Evolutionary conservation across 2,797 vertebrate genomes (phyloP).

Genomic region (Chelon auratus): DNA sequence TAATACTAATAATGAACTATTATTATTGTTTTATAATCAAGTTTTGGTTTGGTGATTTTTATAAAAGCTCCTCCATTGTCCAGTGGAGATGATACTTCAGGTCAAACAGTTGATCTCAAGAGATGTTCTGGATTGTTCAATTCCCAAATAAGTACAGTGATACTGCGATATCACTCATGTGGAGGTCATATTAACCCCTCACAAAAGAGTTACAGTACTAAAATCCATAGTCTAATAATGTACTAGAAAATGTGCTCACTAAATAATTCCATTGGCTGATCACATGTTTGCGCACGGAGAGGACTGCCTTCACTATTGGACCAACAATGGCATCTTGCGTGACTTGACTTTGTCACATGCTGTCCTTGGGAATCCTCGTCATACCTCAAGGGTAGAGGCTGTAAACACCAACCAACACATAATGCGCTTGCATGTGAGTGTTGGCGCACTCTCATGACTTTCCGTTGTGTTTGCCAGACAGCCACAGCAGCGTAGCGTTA

Average conservation of each 20-base stretch:
- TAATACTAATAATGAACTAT: no score
- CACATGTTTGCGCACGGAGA: background rate
- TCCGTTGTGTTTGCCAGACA: conserved; percentile 70
- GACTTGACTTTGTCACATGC: conserved; percentile 40
- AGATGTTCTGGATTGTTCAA: background rate
- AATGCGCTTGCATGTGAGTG: conserved; percentile 23
- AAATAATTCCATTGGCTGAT: background rate
- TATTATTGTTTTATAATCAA: no score
- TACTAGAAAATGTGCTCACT: no score
- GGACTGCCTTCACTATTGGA: background rate
- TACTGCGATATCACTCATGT: background rate
- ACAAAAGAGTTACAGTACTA: background rate
- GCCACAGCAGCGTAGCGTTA: conserved; percentile 41
- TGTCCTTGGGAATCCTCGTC: conserved; percentile 28
- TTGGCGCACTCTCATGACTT: conserved; percentile 52
- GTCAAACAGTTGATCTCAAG: no score
- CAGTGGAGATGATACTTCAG: no score
- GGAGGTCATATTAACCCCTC: background rate
- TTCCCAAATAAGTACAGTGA: no score
- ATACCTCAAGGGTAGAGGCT: conserved; percentile 21
- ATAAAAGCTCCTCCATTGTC: no score
- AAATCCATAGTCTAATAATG: background rate
- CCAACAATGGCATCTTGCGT: background rate
- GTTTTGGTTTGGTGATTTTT: no score
- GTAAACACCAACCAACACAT: conserved; percentile 24